Evolutionary conservation across 1,140 invertebrate species (phyloP).

Genomic region (Drosophila bocki): DNA sequence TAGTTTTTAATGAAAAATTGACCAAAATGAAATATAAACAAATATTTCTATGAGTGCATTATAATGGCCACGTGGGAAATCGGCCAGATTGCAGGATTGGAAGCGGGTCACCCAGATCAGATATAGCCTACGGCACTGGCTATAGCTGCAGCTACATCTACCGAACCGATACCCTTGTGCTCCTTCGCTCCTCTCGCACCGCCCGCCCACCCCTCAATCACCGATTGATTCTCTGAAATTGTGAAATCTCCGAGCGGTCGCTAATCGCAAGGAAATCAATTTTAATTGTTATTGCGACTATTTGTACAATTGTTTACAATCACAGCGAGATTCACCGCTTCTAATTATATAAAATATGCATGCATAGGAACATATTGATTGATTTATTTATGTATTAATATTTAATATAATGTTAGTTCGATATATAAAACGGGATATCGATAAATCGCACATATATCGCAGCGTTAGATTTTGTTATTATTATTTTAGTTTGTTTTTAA

Average conservation of each 20-base stretch:
- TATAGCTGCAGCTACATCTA: not conserved
- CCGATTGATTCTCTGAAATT: not conserved
- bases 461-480: too few species aligned
- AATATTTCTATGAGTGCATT: not conserved
- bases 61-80: slow-evolving; percentile 31
- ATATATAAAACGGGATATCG: not conserved
- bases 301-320: slow-evolving; percentile 47
- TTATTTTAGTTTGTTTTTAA: slow-evolving; percentile 11
- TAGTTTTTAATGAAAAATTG: too few species aligned
- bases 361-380: not conserved
- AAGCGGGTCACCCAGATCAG: slow-evolving; percentile 28
- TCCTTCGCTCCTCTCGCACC: slow-evolving; percentile 8
- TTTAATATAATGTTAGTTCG: not conserved
- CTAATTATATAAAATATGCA: slow-evolving; percentile 41
- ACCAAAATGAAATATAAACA: too few species aligned
- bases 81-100: slow-evolving; percentile 29
- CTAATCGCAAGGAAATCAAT: slow-evolving; percentile 36
- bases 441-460: not conserved
- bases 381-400: not conserved
- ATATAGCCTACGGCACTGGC: not conserved
- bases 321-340: slow-evolving; percentile 7
- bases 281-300: slow-evolving; percentile 54
- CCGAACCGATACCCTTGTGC: slow-evolving; percentile 29
- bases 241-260: not conserved
- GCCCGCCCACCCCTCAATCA: not conserved